phyloP scores from a whole-genome alignment of 1,140 invertebrate genomes.

The Bombus haemorrhoidalis region DNA sequence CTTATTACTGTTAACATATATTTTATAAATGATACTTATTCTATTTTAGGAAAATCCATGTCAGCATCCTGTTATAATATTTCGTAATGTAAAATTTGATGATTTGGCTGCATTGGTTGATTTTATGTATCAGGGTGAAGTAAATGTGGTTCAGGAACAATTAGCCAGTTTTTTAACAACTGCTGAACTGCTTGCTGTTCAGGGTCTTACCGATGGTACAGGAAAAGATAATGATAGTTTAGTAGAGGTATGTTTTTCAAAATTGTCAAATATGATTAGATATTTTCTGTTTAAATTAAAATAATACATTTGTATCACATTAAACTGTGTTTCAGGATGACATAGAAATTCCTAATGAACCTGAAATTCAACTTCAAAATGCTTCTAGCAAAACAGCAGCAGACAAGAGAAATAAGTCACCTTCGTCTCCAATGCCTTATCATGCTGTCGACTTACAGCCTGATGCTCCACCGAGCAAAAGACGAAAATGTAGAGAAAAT shows the following conservation, averaged over 20 bases:
- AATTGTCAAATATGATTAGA: background rate
- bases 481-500: slow-evolving; percentile 79
- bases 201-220: slow-evolving; percentile 84
- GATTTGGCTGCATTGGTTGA: slow-evolving; percentile 91
- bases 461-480: slow-evolving; percentile 77
- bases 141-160: slow-evolving; percentile 87
- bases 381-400: slow-evolving; percentile 74
- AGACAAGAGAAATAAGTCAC: slow-evolving; percentile 79
- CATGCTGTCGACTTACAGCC: slow-evolving; percentile 76
- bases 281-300: background rate
- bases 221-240: slow-evolving; percentile 80
- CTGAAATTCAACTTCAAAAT: slow-evolving; percentile 81
- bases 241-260: slow-evolving; percentile 72
- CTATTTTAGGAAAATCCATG: slow-evolving; percentile 89
- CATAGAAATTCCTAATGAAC: slow-evolving; percentile 80
- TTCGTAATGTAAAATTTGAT: slow-evolving; percentile 91
- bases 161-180: slow-evolving; percentile 86
- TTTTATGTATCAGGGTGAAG: slow-evolving; percentile 91
- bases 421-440: slow-evolving; percentile 76
- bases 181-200: slow-evolving; percentile 86
- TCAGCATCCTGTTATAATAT: slow-evolving; percentile 93
- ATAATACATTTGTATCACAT: background rate
- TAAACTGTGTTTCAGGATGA: slow-evolving; percentile 73
- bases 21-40: background rate
- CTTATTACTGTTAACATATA: background rate